Conservation (phyloP, 2,113 vertebrate genomes). For the Muscicapa adusta region DNA sequence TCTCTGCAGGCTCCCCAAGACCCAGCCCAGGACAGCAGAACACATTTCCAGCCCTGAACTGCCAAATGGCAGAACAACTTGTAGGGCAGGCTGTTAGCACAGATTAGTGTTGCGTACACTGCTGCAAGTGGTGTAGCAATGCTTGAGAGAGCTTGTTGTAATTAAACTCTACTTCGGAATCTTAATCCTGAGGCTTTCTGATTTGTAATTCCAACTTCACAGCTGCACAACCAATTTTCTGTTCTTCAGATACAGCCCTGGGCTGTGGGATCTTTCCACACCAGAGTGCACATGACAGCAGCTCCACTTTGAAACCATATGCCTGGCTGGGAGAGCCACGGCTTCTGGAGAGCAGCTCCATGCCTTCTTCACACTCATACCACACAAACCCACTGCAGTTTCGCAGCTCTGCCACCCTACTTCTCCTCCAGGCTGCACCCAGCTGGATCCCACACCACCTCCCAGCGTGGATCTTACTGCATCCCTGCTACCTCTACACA, state of each 20-base stretch:
- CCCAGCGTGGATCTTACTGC: background rate
- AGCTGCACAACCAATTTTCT: background rate
- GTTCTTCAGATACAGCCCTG: background rate
- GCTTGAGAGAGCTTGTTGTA: background rate
- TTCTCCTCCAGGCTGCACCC: background rate
- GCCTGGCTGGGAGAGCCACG: background rate
- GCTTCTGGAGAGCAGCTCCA: background rate
- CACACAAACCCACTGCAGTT: background rate
- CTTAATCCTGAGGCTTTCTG: background rate
- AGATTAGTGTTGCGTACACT: background rate
- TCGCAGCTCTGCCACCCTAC: background rate
- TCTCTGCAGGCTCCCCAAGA: background rate
- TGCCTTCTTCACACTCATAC: background rate
- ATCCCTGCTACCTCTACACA: too few relatives aligned
- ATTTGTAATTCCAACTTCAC: background rate
- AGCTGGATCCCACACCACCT: background rate
- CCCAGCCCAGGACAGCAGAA: background rate
- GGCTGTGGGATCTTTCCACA: background rate
- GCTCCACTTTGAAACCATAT: fast-evolving
- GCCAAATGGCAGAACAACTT: background rate
- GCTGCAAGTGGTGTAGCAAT: background rate
- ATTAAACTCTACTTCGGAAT: background rate
- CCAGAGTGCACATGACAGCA: background rate
- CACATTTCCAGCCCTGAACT: fast-evolving
- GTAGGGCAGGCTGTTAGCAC: background rate